phyloP scores from a whole-genome alignment of 2,797 vertebrate genomes.

The Mallotus villosus region DNA sequence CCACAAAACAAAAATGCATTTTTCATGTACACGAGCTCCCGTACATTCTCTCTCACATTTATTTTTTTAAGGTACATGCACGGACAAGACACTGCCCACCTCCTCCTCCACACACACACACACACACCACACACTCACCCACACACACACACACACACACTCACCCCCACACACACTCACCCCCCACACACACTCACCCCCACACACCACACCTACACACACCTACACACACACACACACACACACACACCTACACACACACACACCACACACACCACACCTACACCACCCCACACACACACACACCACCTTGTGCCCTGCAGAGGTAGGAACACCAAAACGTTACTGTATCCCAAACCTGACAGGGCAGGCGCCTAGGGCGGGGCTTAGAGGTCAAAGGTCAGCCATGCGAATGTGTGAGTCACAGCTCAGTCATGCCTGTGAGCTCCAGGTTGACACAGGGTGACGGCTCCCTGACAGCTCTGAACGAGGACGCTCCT shows the following conservation, averaged over 20 bases:
- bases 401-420: not conserved
- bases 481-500: no score
- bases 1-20: no score
- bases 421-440: conserved; percentile 1
- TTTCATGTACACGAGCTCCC: no score
- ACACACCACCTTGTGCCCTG: not conserved
- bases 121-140: not conserved
- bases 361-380: not conserved
- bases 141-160: conserved; percentile 8
- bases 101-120: not conserved
- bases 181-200: no score
- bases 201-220: no score
- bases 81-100: no score
- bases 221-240: no score
- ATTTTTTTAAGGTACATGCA: no score
- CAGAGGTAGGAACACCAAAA: not conserved
- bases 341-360: not conserved
- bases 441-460: not conserved
- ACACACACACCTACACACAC: no score
- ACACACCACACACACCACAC: not conserved
- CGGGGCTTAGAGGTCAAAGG: conserved; percentile 2
- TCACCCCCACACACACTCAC: no score
- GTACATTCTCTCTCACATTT: no score
- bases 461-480: no score
- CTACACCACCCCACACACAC: not conserved